phyloP scores from a whole-genome alignment of 1,140 invertebrate genomes.

The Brachionus rotundiformis region DNA sequence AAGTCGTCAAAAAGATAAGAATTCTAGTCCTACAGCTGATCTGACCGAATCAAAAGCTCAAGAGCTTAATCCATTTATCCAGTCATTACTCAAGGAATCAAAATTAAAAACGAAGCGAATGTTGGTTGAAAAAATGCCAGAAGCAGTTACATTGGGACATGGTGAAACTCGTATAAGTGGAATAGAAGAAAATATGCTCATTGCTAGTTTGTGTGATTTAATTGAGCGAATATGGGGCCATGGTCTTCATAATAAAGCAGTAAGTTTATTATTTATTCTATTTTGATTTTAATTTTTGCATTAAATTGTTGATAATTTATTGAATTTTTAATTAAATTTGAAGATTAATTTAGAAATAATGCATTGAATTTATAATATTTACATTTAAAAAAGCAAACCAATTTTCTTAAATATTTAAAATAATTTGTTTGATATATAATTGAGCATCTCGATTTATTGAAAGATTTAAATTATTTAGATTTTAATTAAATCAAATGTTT shows the following conservation, averaged over 20 bases:
- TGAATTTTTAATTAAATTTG: background rate
- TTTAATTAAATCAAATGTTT: conserved; percentile 7
- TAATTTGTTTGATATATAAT: too few species aligned
- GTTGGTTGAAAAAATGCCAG: conserved; percentile 91
- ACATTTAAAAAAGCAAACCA: too few species aligned
- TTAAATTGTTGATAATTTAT: too few species aligned
- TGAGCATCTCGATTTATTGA: too few species aligned
- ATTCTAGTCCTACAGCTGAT: background rate
- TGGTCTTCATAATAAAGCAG: conserved; percentile 88
- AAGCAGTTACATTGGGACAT: conserved; percentile 80
- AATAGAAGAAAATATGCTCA: conserved; percentile 94
- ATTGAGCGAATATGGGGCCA: conserved; percentile 97
- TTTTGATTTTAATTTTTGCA: background rate
- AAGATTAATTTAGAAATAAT: too few species aligned
- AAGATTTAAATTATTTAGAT: too few species aligned
- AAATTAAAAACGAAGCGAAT: conserved; percentile 89
- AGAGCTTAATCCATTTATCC: conserved; percentile 73
- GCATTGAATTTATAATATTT: too few species aligned
- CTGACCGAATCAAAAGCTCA: background rate
- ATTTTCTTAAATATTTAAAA: too few species aligned
- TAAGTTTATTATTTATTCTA: conserved; percentile 54
- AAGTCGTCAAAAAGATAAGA: conserved; percentile 12
- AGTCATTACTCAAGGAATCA: conserved; percentile 78
- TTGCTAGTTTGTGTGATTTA: conserved; percentile 93
- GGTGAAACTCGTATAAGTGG: conserved; percentile 69